Evolutionary conservation across 2,797 vertebrate genomes (phyloP).

Genomic region (Coranthus polyacanthus): DNA sequence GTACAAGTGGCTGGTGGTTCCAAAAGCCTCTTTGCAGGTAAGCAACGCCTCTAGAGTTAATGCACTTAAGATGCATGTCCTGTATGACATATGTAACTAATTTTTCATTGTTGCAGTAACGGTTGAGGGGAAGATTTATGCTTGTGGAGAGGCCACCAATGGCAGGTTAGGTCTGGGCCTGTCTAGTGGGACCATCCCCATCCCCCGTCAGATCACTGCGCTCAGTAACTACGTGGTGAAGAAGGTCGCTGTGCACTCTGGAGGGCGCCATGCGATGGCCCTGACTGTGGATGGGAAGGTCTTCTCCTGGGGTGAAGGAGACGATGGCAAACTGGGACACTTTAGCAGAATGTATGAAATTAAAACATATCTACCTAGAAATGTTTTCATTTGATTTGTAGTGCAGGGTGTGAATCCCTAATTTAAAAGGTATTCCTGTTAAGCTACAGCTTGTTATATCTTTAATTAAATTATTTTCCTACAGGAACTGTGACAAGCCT

Average conservation of each 20-base stretch:
- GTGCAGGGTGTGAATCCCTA: no score
- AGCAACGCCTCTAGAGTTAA: background rate
- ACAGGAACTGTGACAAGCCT: slow-evolving; percentile 98
- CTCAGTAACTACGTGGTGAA: slow-evolving; percentile 98
- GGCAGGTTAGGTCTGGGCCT: slow-evolving; percentile 95
- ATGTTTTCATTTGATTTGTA: no score
- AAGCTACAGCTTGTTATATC: background rate
- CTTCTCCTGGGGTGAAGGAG: slow-evolving; percentile 99
- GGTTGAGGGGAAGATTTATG: slow-evolving; percentile 96
- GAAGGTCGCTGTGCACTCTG: slow-evolving; percentile 99
- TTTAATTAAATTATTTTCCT: background rate
- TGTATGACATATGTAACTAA: background rate
- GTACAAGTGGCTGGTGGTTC: slow-evolving; percentile 98
- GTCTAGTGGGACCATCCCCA: slow-evolving; percentile 96
- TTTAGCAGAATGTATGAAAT: slow-evolving; percentile 95
- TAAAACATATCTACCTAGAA: background rate
- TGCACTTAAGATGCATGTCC: background rate
- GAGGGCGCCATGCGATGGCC: slow-evolving; percentile 97
- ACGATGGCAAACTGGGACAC: slow-evolving; percentile 98
- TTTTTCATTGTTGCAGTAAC: slow-evolving; percentile 86
- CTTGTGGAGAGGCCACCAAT: slow-evolving; percentile 98
- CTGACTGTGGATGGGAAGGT: slow-evolving; percentile 98
- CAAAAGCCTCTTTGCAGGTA: slow-evolving; percentile 98
- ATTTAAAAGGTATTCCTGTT: background rate
- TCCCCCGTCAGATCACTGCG: slow-evolving; percentile 95